Evolutionary conservation across 2,888 invertebrate species (phyloP), one percentile per base, ranked within the genome.

Genomic region (Heliconius sara): DNA sequence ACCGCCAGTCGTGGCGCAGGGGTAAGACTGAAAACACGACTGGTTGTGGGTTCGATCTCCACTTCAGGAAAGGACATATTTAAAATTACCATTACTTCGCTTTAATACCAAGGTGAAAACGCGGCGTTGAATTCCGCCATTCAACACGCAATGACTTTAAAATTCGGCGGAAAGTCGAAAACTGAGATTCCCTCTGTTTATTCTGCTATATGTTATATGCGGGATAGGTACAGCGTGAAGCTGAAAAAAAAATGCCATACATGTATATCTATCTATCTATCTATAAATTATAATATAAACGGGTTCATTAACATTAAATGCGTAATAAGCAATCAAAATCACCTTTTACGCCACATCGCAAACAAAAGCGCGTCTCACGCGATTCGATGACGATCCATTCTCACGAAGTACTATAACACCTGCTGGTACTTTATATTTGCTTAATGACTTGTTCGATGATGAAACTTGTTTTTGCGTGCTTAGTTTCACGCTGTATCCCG

Each of bases 321-420:
- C 65, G 75, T 75, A 75, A 75, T 65, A 43, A 65, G 27, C 13
- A 43, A 65, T 25, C 60, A 63, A 75, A 75, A 75, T 43, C 63
- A 43, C 47, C 25, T 47, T 47, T 75, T 43, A 65, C 65, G 65
- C 74, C 72, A 72, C 77, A 60, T 68, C 30, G 70, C 79, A 83
- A 84, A 85, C 85, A 86, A 83, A 65, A 84, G 84, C 79, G 81
- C 83, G 79, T 83, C 83, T 84, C 85, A 83, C 81, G 84, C 80
- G 81, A 82, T 82, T 81, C 82, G 84, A 85, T 86, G 80, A 82
- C 80, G 82, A 82, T 84, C 77, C 81, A 77, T 85, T 83, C 85
- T 81, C 85, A 85, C 84, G 83, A 34, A 34, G 34, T 77, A 82
- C 75, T 77, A 39, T 84, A 76, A 81, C 76, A 76, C 80, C 83